These are phyloP conservation scores for Helarctos malayanus DNA, from an alignment of 2,797 vertebrate species.

Conservation along the genomic window DNA sequence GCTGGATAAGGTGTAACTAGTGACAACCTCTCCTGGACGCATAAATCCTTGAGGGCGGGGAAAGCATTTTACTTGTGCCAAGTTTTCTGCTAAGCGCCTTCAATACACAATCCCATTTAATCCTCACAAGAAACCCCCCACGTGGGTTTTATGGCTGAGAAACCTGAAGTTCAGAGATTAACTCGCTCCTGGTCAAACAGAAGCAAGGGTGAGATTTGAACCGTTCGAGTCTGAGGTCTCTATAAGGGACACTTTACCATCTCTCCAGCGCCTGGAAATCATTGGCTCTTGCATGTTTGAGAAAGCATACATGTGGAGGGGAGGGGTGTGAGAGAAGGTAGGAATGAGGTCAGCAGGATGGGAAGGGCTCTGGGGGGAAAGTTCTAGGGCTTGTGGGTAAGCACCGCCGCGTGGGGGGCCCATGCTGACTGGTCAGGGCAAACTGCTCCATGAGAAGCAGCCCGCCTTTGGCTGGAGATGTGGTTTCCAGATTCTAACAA, in stretches of 20 bases:
- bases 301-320: neutral
- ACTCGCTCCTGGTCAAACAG: neutral
- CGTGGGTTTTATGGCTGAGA: neutral
- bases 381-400: neutral
- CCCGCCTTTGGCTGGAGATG: neutral
- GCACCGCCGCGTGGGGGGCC: neutral
- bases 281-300: neutral
- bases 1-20: conserved; percentile 5
- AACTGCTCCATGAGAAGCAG: neutral
- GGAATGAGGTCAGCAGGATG: neutral
- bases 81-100: conserved; percentile 38
- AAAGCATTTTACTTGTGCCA: neutral
- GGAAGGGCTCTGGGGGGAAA: neutral
- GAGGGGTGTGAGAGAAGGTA: neutral
- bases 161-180: conserved; percentile 8
- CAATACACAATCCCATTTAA: conserved; percentile 16
- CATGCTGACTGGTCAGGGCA: too few species aligned
- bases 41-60: neutral
- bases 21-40: neutral
- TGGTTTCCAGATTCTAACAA: conserved; percentile 53
- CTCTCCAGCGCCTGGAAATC: neutral
- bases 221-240: neutral
- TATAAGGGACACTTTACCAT: too few species aligned
- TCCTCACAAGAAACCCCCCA: neutral
- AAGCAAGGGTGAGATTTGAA: conserved; percentile 8